Evolutionary conservation across 2,797 vertebrate species (phyloP), one percentile per base, ranked within the genome.

Genomic region (Cynopterus sphinx): DNA sequence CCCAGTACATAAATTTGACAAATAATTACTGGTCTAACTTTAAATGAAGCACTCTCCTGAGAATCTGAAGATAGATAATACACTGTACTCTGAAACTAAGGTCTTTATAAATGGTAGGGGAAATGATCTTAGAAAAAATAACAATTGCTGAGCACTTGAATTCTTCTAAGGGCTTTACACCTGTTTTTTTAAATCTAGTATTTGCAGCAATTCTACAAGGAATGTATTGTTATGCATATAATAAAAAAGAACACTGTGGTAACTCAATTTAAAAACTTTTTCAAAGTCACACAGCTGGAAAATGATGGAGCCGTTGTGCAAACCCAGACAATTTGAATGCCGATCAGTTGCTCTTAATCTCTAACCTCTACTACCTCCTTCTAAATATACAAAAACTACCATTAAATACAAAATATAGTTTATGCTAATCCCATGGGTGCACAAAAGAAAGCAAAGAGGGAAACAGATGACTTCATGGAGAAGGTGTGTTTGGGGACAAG

Each of bases 181-280:
- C 8, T 85, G 24, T 19, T 85, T 63, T 82, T 74, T 90, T 78
- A 33, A 33, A 74, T 70, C 87, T 93, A 89, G 63, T 83, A 83
- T 83, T 87, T 89, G 53, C 31, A 91, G 36, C 16, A 83, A 21
- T 68, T 59, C 4, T 82, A 74, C 68, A 21, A 94, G 16, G 15
- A 55, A 21, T n/a, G 6, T 7, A 91, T 17, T 73, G 17, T 70
- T 28, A 53, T 17, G 21, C 6, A 46, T 77, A 39, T 73, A 67
- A 68, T 55, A 94, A 95, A 92, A 57, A 15, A 67, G 15, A 19
- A 90, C 81, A 90, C 7, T 31, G 16, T 61, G 26, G 39, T 15
- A 77, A 61, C 74, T 63, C 75, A 46, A 67, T 93, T 75, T 75
- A 71, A 96, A 4, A 87, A 63, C 10, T 63, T 94, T 93, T 53